A percentile compares a stretch with the other conserved stretches of the same genome.
These are phyloP conservation scores for Eucera pruinosa DNA, from an alignment of 2,888 invertebrate species.

Conservation along the genomic window DNA sequence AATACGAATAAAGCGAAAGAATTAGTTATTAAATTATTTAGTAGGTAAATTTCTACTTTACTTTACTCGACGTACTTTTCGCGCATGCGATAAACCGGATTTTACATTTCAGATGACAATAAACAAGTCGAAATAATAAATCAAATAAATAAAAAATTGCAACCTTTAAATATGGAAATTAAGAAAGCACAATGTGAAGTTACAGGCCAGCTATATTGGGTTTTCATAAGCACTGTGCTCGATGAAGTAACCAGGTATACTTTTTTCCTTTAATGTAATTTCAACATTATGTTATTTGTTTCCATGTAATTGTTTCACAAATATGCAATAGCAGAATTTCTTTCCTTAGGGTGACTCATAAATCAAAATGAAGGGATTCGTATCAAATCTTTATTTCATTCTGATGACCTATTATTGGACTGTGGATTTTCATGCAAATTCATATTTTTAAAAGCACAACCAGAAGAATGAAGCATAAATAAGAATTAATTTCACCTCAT, in stretches of 20 bases:
- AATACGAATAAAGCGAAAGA: slow-evolving; percentile 52
- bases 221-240: slow-evolving; percentile 68
- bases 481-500: too few species aligned
- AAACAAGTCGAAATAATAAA: slow-evolving; percentile 54
- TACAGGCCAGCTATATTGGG: slow-evolving; percentile 78
- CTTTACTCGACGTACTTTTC: background rate
- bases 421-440: too few species aligned
- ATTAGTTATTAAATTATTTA: slow-evolving; percentile 68
- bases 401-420: too few species aligned
- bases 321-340: background rate
- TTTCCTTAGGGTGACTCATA: background rate
- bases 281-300: background rate
- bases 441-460: too few species aligned
- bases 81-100: background rate
- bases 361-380: background rate
- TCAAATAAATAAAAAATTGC: slow-evolving; percentile 74
- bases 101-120: slow-evolving; percentile 66
- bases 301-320: background rate
- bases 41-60: slow-evolving; percentile 57
- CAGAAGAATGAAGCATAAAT: too few species aligned
- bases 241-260: slow-evolving; percentile 71
- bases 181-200: slow-evolving; percentile 76
- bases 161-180: slow-evolving; percentile 74
- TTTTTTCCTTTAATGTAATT: background rate
- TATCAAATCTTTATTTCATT: background rate